A percentile compares a stretch with the other conserved stretches of the same genome.
These are phyloP conservation scores for Scaptodrosophila latifasciaeformis DNA, from an alignment of 2,888 invertebrate species.

Conservation along the genomic window DNA sequence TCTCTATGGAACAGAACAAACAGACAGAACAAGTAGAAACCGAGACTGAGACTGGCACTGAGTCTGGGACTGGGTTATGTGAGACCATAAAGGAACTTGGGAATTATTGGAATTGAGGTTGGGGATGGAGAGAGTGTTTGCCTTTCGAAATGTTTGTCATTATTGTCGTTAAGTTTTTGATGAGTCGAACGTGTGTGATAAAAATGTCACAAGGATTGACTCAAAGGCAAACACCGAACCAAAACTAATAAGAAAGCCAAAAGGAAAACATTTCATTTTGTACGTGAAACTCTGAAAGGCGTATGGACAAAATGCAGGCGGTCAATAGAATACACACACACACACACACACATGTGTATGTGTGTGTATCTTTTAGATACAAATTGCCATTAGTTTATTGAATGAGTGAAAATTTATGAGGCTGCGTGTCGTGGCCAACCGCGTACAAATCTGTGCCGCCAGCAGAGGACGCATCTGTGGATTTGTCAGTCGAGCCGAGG, in stretches of 20 bases:
- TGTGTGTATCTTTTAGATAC: slow-evolving; percentile 53
- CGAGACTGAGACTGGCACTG: not conserved
- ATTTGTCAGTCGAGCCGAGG: not conserved
- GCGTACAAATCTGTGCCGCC: slow-evolving; percentile 55
- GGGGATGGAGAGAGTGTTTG: too few species aligned
- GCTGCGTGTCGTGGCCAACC: slow-evolving; percentile 53
- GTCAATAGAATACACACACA: slow-evolving; percentile 2
- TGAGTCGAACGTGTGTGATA: slow-evolving; percentile 66
- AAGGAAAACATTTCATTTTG: slow-evolving; percentile 23
- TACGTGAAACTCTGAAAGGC: slow-evolving; percentile 17
- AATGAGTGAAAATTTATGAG: slow-evolving; percentile 57
- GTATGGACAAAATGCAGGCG: not conserved
- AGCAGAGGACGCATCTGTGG: slow-evolving; percentile 35
- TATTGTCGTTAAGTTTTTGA: slow-evolving; percentile 67
- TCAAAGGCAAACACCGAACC: slow-evolving; percentile 11
- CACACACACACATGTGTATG: too few species aligned
- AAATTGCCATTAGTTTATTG: slow-evolving; percentile 68
- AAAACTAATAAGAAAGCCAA: not conserved
- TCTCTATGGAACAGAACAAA: slow-evolving; percentile 41
- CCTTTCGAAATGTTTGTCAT: slow-evolving; percentile 67
- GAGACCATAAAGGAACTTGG: too few species aligned
- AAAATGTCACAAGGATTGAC: slow-evolving; percentile 63
- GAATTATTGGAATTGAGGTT: too few species aligned
- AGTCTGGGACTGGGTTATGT: not conserved
- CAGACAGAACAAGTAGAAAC: not conserved